phyloP scores from a whole-genome alignment of 2,113 vertebrate genomes.

The Chionodraco myersi region DNA sequence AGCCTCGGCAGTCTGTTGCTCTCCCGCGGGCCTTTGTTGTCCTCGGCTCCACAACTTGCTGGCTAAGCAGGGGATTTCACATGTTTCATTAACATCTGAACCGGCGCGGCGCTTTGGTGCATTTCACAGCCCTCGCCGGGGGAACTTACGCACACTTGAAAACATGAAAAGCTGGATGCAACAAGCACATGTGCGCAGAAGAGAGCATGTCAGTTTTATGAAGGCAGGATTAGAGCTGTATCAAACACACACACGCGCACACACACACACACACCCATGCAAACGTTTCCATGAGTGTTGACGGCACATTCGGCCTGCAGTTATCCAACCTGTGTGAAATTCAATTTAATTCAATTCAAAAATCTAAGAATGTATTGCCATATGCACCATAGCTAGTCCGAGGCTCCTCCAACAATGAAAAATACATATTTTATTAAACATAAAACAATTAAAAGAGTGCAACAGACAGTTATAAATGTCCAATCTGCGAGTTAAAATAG shows the following conservation, averaged over 20 bases:
- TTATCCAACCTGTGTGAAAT: constrained; percentile 44
- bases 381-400: too few relatives aligned
- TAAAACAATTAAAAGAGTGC: too few relatives aligned
- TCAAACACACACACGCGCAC: not conserved
- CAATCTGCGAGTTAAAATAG: too few relatives aligned
- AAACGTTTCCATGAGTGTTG: constrained; percentile 6
- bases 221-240: constrained; percentile 29
- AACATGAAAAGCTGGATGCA: constrained; percentile 9
- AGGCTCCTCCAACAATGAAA: too few relatives aligned
- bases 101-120: constrained; percentile 74
- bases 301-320: constrained; percentile 54
- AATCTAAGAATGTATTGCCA: too few relatives aligned
- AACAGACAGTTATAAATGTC: too few relatives aligned
- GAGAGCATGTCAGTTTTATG: constrained; percentile 22
- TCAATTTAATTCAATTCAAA: not conserved
- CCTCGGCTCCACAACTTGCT: constrained; percentile 80
- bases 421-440: too few relatives aligned
- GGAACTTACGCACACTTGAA: not conserved
- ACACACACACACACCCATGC: constrained; percentile 5
- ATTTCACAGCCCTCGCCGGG: constrained; percentile 46
- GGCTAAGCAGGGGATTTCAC: constrained; percentile 86
- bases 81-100: constrained; percentile 88
- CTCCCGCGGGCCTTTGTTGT: constrained; percentile 85
- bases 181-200: constrained; percentile 6
- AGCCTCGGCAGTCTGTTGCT: constrained; percentile 82